These are phyloP conservation scores for Pteria penguin DNA, from an alignment of 2,888 invertebrate genomes.

Conservation along the genomic window DNA sequence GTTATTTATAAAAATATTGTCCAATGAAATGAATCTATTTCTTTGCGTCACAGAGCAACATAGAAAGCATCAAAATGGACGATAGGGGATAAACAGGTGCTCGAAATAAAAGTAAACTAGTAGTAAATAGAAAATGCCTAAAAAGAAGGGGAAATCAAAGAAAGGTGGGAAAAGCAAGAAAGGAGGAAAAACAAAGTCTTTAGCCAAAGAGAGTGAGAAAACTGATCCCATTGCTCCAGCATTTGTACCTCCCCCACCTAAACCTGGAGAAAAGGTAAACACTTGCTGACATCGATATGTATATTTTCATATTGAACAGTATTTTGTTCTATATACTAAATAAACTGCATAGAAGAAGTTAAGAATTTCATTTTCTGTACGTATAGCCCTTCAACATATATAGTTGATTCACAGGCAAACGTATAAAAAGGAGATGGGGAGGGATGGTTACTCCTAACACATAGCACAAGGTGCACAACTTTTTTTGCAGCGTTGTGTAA, in stretches of 20 bases:
- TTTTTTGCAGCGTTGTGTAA: too few relatives aligned
- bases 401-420: too few relatives aligned
- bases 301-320: too few relatives aligned
- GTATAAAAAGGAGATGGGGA: too few relatives aligned
- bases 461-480: too few relatives aligned
- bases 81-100: slow-evolving; percentile 55
- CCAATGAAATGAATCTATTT: slow-evolving; percentile 5
- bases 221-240: slow-evolving; percentile 60
- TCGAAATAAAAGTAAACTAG: slow-evolving; percentile 14
- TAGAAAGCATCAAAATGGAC: slow-evolving; percentile 63
- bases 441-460: too few relatives aligned
- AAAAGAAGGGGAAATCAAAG: slow-evolving; percentile 54
- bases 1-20: too few relatives aligned
- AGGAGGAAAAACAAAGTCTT: slow-evolving; percentile 46
- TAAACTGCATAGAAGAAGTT: too few relatives aligned
- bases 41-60: slow-evolving; percentile 60
- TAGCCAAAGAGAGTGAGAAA: slow-evolving; percentile 45
- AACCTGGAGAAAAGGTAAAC: slow-evolving; percentile 68
- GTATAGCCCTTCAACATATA: too few relatives aligned
- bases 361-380: too few relatives aligned
- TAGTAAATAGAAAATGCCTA: slow-evolving; percentile 45
- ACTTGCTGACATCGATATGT: too few relatives aligned
- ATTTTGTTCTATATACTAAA: too few relatives aligned
- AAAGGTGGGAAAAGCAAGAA: slow-evolving; percentile 55
- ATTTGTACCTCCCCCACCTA: slow-evolving; percentile 66